Evolutionary conservation across 2,888 invertebrate genomes (phyloP).

Genomic region (Dolichomitus sp.): DNA sequence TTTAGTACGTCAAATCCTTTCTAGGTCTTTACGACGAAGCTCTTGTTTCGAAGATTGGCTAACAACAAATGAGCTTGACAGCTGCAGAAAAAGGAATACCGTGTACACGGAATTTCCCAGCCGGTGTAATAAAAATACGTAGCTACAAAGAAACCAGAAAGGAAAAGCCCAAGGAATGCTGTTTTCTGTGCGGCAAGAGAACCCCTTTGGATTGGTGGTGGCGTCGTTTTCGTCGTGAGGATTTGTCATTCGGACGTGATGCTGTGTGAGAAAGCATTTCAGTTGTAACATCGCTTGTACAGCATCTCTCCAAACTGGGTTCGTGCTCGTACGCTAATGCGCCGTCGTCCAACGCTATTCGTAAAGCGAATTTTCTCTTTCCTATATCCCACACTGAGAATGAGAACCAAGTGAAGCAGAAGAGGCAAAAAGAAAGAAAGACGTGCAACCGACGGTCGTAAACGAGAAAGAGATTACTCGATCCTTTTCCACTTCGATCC

Average conservation of each 20-base stretch:
- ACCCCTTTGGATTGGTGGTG: conserved; percentile 66
- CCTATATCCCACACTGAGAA: conserved; percentile 3
- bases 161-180: conserved; percentile 24
- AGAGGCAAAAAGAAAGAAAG: conserved; percentile 40
- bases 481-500: conserved; percentile 61
- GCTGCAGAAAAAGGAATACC: conserved; percentile 1
- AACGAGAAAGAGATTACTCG: conserved; percentile 62
- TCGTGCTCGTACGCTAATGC: conserved; percentile 43
- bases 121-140: conserved; percentile 26
- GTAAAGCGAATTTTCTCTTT: conserved; percentile 30
- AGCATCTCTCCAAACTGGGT: conserved; percentile 2
- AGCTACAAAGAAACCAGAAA: conserved; percentile 10
- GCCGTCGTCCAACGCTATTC: conserved; percentile 4
- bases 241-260: conserved; percentile 81
- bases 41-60: background rate
- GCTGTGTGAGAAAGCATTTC: conserved; percentile 68
- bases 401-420: conserved; percentile 17
- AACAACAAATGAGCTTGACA: background rate
- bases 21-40: conserved; percentile 4
- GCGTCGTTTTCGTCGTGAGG: conserved; percentile 70
- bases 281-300: conserved; percentile 31
- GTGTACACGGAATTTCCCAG: background rate
- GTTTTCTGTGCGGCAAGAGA: conserved; percentile 20
- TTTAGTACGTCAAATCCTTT: conserved; percentile 20
- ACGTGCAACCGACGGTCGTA: conserved; percentile 19